Percentiles rank a stretch among this genome's conserved stretches.
Evolutionary conservation across 2,113 vertebrate genomes (phyloP).

Genomic region (Candoia aspera): DNA sequence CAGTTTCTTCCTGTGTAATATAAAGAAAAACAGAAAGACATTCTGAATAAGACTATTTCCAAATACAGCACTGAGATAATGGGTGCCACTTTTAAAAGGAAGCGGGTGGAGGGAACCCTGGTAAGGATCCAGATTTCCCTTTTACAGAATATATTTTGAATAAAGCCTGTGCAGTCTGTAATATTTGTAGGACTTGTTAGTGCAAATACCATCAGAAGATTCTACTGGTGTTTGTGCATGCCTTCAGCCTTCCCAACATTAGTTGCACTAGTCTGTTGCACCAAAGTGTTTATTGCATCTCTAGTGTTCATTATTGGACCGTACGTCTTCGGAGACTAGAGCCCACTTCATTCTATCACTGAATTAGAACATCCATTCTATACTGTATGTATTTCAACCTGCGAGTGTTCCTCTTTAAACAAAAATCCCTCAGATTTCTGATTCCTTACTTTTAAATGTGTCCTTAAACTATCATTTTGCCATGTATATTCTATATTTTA

Average conservation of each 20-base stretch:
- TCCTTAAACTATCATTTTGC: not conserved
- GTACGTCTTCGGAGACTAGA: not conserved
- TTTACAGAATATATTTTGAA: not conserved
- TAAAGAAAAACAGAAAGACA: not conserved
- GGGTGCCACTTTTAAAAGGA: not conserved
- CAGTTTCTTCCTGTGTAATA: conserved; percentile 2
- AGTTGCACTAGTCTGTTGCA: not conserved
- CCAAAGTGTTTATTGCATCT: not conserved
- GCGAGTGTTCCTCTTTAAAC: not conserved
- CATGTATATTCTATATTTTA: not conserved
- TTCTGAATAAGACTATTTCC: not conserved
- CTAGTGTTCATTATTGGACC: not conserved
- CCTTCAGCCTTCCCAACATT: not conserved
- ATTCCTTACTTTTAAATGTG: not conserved
- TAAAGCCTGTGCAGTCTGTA: not conserved
- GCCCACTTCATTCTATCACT: not conserved
- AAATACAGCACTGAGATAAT: conserved; percentile 1
- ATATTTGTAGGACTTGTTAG: not conserved
- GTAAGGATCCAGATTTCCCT: not conserved
- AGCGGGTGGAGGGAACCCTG: too few species aligned
- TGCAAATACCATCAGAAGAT: not conserved
- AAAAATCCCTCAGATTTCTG: not conserved
- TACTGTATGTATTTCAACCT: not conserved
- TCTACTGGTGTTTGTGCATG: not conserved
- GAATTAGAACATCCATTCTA: not conserved